These are phyloP conservation scores for Haliaeetus albicilla DNA, from an alignment of 2,797 vertebrate genomes.

Conservation along the genomic window DNA sequence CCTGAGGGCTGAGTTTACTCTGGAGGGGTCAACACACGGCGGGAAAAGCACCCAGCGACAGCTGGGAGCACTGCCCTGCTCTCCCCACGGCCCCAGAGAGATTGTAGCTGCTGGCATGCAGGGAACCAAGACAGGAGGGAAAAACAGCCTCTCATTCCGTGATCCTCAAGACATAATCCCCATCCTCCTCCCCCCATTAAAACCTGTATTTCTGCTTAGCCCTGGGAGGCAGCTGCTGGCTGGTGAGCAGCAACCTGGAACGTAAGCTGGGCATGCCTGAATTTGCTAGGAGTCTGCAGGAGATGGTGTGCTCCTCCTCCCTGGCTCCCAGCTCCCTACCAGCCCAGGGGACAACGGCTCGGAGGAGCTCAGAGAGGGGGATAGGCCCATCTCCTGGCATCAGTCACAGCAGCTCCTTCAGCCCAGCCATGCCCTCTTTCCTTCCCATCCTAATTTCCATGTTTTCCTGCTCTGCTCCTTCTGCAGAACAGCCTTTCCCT, in stretches of 20 bases:
- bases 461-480: neutral
- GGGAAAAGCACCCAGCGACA: fast-evolving
- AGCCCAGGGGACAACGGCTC: neutral
- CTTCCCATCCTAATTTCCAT: neutral
- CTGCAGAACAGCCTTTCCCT: neutral
- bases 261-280: neutral
- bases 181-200: neutral
- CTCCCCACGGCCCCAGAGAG: fast-evolving
- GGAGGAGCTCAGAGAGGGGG: neutral
- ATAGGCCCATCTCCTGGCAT: neutral
- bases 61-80: neutral
- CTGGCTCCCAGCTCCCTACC: neutral
- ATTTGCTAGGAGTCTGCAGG: neutral
- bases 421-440: neutral
- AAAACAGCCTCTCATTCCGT: neutral
- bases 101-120: fast-evolving
- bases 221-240: neutral
- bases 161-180: neutral
- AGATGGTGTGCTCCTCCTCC: neutral
- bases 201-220: slow-evolving; percentile 53
- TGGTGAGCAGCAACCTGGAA: neutral
- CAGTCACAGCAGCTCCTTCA: neutral
- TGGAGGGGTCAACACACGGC: neutral
- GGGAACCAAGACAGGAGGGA: neutral
- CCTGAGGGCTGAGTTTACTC: neutral